Evolutionary conservation across 2,888 invertebrate species (phyloP), one percentile per base, ranked within the genome.

Genomic region (Crematogaster levior): DNA sequence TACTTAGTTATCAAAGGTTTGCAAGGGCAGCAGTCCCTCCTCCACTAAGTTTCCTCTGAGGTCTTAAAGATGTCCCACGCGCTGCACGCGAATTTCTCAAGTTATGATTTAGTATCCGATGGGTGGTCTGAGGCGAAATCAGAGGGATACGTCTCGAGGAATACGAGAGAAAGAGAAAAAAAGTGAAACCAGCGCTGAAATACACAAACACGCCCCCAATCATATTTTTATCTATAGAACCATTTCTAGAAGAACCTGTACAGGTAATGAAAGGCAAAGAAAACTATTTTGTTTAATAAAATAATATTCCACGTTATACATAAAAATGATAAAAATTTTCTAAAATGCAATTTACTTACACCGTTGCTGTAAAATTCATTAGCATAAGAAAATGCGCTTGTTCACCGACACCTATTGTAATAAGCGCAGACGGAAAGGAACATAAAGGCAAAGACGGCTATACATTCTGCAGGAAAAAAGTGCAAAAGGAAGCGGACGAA

Each of bases 101-200:
- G 93, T 93, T 93, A 92, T 93, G 93, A 94, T 93, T 93, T 94
- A 93, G 91, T 90, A 90, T 91, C 90, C 88, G 88, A 85, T 85
- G 88, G 84, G 75, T 74, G 88, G 84, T 82, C 83, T 82, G 84
- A 79, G 66, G 80, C 48, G 85, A 83, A 85, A 84, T 77, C 77
- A 68, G 53, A 43, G 18, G 68, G 56, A 79, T 56, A 43, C 43
- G 34, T 77, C 51, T 60, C 65, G 34, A 46, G 53, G 40, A 77
- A 66, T 58, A 66, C 51, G 70, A 40, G 68, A 84, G 15, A 63
- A 9, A 83, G 83, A 73, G 18, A 43, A 24, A 63, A 27, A 43
- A 60, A 63, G 24, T 30, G 21, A 9, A 15, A 21, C 0, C 43
- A 21, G 27, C 30, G 12, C 24, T 7, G 18, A 56, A 70, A 53